Evolutionary conservation across 2,888 invertebrate species (phyloP), one percentile per base, ranked within the genome.

Genomic region (Pyrgus malvae): DNA sequence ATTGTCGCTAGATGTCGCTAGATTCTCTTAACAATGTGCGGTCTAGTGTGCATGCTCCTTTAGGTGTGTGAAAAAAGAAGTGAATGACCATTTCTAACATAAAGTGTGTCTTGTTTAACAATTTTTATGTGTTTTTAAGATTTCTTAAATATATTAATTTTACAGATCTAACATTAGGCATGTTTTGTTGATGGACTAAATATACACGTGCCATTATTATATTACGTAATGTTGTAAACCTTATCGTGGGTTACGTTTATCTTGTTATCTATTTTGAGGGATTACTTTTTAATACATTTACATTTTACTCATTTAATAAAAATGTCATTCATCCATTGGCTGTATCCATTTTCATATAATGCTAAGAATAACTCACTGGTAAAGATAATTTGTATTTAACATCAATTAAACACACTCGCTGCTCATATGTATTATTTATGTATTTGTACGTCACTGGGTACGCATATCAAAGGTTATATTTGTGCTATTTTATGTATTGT

Each of bases 11-110:
- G 17, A 35, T 37, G 42, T 42, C 50, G 31, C 35, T 42, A 50
- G 35, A 44, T 50, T 61, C 27, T 12, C 33, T 33, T 19, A 55
- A 50, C 16, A 25, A 31, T 53, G 45, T 58, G 55, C 56, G 27
- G 44, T 51, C 44, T 51, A 51, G 53, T 53, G 56, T 61, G 66
- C 66, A 63, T 64, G 64, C 57, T 50, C 37, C 38, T 49, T 56
- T 45, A 44, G 55, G 59, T 61, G 80, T 78, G 72, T 76, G 77
- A 70, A 79, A 83, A 84, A 88, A 84, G 88, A 88, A 88, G 88
- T 87, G 88, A 88, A 88, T 88, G 88, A 88, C 86, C 56, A 69
- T 71, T 65, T 67, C 72, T 71, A 78, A 76, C 68, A 49, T 53
- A 12, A 54, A 37, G 41, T 59, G 40, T 44, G 49, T 44, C 45